phyloP scores from a whole-genome alignment of 2,888 invertebrate genomes.

The Agrochola macilenta region DNA sequence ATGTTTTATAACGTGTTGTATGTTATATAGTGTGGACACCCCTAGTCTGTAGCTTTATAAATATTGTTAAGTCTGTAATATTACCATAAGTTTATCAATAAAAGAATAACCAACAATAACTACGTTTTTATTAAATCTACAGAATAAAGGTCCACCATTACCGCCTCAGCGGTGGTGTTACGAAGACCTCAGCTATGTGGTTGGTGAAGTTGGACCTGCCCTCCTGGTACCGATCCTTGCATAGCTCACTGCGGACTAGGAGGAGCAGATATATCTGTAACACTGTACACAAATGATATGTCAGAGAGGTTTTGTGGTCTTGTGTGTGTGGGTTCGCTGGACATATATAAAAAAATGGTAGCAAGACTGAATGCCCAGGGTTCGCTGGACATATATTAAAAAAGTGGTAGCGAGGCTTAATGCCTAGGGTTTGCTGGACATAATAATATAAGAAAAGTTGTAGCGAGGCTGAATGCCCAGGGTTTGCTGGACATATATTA shows the following conservation, averaged over 20 bases:
- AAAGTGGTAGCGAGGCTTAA: too few species aligned
- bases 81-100: neutral
- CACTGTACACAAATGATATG: conserved; percentile 55
- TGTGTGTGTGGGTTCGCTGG: too few species aligned
- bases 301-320: too few species aligned
- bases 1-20: too few species aligned
- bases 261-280: conserved; percentile 71
- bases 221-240: conserved; percentile 66
- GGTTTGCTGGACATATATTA: too few species aligned
- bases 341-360: neutral
- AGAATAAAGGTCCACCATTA: conserved; percentile 49
- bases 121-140: conserved; percentile 34
- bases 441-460: too few species aligned
- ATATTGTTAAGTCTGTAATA: neutral
- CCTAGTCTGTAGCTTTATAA: too few species aligned
- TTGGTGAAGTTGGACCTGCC: conserved; percentile 70
- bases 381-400: neutral
- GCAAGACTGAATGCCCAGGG: too few species aligned
- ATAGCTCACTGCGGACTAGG: conserved; percentile 69
- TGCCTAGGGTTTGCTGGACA: too few species aligned
- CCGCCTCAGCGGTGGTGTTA: conserved; percentile 48
- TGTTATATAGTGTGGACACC: too few species aligned
- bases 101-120: neutral
- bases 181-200: conserved; percentile 64
- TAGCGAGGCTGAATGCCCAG: too few species aligned